Base-by-base conservation (phyloP, 2,113 vertebrate genomes). In the Bubo bubo region DNA sequence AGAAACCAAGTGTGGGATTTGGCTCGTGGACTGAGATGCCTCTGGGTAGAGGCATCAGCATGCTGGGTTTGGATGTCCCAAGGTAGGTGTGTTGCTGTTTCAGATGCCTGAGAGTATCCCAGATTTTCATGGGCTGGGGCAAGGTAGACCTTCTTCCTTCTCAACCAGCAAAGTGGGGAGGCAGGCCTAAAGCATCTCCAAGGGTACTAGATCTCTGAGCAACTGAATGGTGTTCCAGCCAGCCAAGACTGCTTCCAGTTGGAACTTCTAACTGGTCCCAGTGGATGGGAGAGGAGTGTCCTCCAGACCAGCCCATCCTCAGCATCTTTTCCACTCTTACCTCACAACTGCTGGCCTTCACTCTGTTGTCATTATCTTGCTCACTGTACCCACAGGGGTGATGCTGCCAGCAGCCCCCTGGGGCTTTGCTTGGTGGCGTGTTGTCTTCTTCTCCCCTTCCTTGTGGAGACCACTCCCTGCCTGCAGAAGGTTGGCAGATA, bases 1-100 rank as follows among this genome's bases (percentile, higher is more conserved):
- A 19, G 35, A 47, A 85, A 12, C 21, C 9, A 12, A 34, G 13
- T 4, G 6, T 75, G 67, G 47, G 15, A 15, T 43, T 37, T 41
- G 52, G 4, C 20, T 75, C 5, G 0, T 21, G 41, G 32, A 67
- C 49, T 55, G 30, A 47, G 49, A 34, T 34, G 21, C 14, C 26
- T 9, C 0, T 10, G 27, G 45, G 7, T 14, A 21, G 32, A 55
- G 8, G 14, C 11, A 23, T 12, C n/a, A 60, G 21, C 11, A 5
- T 0, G 2, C 12, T 81, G 82, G 4, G 13, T 49, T 35, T 19
- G 41, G 22, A 14, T 49, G 13, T 23, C 63, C 19, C 24, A 8
- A 4, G 53, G 76, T 14, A 21, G 28, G 67, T 59, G 30, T 34
- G 14, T 12, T 52, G 14, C 35, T 45, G 5, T 35, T 63, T 68